These are phyloP conservation scores for Neomonachus schauinslandi DNA, from an alignment of 2,113 vertebrate species.

Conservation along the genomic window DNA sequence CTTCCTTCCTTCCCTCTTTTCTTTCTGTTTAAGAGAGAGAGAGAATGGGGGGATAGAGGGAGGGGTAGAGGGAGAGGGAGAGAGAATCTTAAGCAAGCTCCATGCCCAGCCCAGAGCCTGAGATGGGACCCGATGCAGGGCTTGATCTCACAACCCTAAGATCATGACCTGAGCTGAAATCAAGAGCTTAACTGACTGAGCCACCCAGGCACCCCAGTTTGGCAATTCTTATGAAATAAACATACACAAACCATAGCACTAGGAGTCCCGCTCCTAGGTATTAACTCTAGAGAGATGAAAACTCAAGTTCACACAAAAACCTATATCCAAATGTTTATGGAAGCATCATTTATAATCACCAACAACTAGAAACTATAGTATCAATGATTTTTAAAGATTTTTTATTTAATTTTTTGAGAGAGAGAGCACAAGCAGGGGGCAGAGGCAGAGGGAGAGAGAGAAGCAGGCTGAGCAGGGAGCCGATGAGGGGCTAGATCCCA, in stretches of 20 bases:
- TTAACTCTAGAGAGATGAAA: constrained; percentile 14
- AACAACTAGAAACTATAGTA: not conserved
- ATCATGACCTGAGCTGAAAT: not conserved
- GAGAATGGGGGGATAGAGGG: not conserved
- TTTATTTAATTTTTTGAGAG: too few species aligned
- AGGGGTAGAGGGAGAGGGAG: not conserved
- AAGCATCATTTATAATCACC: not conserved
- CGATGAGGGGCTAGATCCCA: not conserved
- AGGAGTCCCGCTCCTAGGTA: not conserved
- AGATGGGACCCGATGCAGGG: not conserved
- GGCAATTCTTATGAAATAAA: not conserved
- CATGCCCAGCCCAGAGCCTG: not conserved
- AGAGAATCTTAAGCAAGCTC: not conserved
- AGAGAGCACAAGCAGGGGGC: not conserved
- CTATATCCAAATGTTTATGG: not conserved
- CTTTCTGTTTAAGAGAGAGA: not conserved
- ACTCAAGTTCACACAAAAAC: constrained; percentile 20
- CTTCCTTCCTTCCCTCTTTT: not conserved
- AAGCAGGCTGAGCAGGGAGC: not conserved
- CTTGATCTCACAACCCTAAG: not conserved
- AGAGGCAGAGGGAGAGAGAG: not conserved
- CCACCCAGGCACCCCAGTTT: not conserved
- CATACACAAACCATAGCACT: not conserved
- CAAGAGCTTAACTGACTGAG: not conserved
- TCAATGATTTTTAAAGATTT: not conserved